Base-by-base conservation (phyloP, 2,888 invertebrate genomes). In the Hetaerina titia region DNA sequence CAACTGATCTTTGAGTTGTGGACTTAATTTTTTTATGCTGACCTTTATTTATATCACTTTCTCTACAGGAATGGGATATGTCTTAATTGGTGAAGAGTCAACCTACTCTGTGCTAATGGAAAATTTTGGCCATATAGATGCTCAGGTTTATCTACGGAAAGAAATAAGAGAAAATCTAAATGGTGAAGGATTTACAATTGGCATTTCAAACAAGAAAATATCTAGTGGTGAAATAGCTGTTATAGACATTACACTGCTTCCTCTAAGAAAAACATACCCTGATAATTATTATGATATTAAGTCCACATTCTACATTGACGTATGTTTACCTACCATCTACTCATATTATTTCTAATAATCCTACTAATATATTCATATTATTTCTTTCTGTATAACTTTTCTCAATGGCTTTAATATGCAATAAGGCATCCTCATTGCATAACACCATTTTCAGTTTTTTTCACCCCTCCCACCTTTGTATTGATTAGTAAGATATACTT, bases 101-200 rank as follows among this genome's bases (percentile, higher is more conserved):
- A 97, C 97, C 95, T 97, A 97, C 95, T 96, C 96, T 22, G 96
- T 97, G 6, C 97, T 97, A 94, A 96, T 97, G 74, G 96, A 97
- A 87, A 98, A 98, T 96, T 97, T 97, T 95, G 97, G 98, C 0
- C 97, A 97, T 2, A 97, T 97, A 92, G 96, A 96, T 57, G 97
- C 97, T 0, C 97, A 97, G 90, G 95, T 97, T 13, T 97, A 96
- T 96, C 96, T 97, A 69, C 95, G 95, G 87, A 90, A 90, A 69
- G 56, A 64, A 64, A 64, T 64, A 8, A 90, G 31, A 22, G 90
- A 90, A 64, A 90, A 63, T 45, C 6, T 90, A 19, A 9, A 8
- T 31, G 22, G 45, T 31, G 90, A 22, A 69, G 90, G 90, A 64
- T 90, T 90, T 45, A 69, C 5, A 7, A 95, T 97, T 11, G 96